These are phyloP conservation scores for Mola mola DNA, from an alignment of 2,113 vertebrate species.

Conservation along the genomic window DNA sequence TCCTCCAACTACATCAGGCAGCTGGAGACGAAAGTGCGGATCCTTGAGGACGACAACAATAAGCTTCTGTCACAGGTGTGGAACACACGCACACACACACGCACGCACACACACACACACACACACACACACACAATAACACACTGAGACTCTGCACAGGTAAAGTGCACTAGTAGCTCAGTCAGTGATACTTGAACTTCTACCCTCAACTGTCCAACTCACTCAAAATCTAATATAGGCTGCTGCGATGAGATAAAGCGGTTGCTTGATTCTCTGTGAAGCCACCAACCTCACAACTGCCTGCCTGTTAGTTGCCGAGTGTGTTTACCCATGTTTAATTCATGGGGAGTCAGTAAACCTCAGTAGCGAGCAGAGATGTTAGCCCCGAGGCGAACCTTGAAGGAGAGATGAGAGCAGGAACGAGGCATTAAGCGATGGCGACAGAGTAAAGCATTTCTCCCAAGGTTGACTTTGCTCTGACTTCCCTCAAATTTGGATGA, in stretches of 20 bases:
- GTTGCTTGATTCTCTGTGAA: conserved; percentile 22
- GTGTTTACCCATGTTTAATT: conserved; percentile 74
- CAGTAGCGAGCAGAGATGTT: conserved; percentile 49
- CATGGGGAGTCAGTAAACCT: conserved; percentile 60
- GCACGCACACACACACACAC: too few relatives aligned
- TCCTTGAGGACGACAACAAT: conserved; percentile 90
- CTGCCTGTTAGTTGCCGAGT: conserved; percentile 48
- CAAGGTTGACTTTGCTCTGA: conserved; percentile 61
- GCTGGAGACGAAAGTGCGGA: conserved; percentile 93
- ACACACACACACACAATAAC: too few relatives aligned
- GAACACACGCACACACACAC: background rate
- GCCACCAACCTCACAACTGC: conserved; percentile 30
- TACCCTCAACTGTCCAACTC: conserved; percentile 18
- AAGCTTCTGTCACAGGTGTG: conserved; percentile 92
- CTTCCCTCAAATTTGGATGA: conserved; percentile 51
- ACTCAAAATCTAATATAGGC: conserved; percentile 6
- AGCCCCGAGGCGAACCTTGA: conserved; percentile 49
- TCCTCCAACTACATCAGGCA: conserved; percentile 93
- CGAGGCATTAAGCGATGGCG: conserved; percentile 62
- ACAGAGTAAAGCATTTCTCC: conserved; percentile 51
- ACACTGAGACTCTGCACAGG: background rate
- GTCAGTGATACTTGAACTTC: background rate
- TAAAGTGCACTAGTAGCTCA: background rate
- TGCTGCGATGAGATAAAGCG: conserved; percentile 32
- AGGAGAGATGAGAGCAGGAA: conserved; percentile 38